A percentile compares a stretch with the other conserved stretches of the same genome.
Evolutionary conservation across 2,797 vertebrate species (phyloP).

Genomic region (Echeneis naucrates): DNA sequence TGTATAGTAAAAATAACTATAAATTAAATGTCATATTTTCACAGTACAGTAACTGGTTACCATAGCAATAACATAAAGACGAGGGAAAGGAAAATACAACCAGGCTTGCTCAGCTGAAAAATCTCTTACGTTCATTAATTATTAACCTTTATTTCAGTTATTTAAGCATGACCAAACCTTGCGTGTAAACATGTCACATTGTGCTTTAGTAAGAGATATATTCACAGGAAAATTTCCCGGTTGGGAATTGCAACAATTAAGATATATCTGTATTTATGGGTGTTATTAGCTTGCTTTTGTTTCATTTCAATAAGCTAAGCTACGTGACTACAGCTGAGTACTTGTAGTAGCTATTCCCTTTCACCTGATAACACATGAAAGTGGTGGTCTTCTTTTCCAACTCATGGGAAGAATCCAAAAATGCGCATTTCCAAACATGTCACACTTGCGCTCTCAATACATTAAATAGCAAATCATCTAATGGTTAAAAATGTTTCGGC

Average conservation of each 20-base stretch:
- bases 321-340: too few species aligned
- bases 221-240: neutral
- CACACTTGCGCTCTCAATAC: neutral
- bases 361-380: neutral
- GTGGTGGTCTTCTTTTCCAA: neutral
- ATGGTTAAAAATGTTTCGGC: neutral
- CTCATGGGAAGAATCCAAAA: neutral
- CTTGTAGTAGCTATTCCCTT: too few species aligned
- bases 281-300: neutral
- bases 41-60: neutral
- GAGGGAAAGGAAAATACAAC: neutral
- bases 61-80: neutral
- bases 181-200: neutral
- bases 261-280: neutral
- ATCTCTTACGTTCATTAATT: neutral
- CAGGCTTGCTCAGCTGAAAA: neutral
- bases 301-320: neutral
- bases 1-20: neutral
- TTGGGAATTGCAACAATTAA: neutral
- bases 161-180: neutral
- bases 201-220: neutral
- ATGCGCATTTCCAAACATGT: neutral
- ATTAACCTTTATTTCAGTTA: neutral
- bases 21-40: too few species aligned
- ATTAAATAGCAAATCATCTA: neutral